phyloP scores from a whole-genome alignment of 2,113 vertebrate species.

The Oceanites oceanicus region DNA sequence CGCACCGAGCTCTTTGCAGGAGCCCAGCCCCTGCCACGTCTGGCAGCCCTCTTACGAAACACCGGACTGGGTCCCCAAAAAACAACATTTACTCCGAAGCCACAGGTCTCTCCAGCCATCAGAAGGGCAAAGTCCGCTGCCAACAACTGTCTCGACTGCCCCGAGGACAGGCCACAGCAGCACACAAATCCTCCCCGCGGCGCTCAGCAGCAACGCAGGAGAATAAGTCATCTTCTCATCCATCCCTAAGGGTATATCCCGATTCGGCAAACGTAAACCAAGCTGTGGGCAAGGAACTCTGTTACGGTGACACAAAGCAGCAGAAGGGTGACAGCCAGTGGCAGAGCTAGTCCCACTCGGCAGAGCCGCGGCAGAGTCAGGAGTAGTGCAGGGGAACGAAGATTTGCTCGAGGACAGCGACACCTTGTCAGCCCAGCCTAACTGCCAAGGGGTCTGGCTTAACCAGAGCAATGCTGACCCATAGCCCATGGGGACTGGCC shows the following conservation, averaged over 20 bases:
- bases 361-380: background rate
- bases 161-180: background rate
- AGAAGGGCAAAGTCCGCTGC: background rate
- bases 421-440: too few species aligned
- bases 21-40: too few species aligned
- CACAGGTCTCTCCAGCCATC: background rate
- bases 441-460: too few species aligned
- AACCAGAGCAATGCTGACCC: too few species aligned
- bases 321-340: too few species aligned
- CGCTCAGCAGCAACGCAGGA: background rate
- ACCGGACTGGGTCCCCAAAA: fast-evolving
- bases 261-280: fast-evolving
- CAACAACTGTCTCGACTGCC: background rate
- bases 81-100: background rate
- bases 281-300: fast-evolving
- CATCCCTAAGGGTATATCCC: background rate
- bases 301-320: too few species aligned
- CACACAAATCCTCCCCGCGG: background rate
- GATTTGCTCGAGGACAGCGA: too few species aligned
- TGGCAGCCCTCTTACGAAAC: background rate
- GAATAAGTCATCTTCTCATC: background rate
- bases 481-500: fast-evolving
- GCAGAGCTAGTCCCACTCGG: background rate
- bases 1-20: fast-evolving
- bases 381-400: fast-evolving